A percentile compares a stretch with the other conserved stretches of the same genome.
Conservation (phyloP, 2,797 vertebrate genomes). For the Ctenopoma multispine region DNA sequence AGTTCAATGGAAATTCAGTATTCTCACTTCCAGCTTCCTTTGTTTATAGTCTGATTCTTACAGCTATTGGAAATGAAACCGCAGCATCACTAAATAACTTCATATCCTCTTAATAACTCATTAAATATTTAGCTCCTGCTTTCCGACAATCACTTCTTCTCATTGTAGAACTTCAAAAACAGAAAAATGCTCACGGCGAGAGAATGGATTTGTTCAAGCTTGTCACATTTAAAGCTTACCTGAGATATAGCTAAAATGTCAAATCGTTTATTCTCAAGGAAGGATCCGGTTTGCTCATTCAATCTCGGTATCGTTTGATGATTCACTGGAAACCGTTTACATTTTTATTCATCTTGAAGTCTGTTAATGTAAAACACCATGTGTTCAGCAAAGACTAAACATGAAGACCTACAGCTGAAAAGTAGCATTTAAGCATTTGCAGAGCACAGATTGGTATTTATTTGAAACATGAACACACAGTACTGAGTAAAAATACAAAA, state of each 20-base stretch:
- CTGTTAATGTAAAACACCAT: slow-evolving; percentile 37
- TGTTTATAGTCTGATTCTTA: slow-evolving; percentile 31
- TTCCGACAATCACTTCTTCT: slow-evolving; percentile 41
- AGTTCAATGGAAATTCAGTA: slow-evolving; percentile 2
- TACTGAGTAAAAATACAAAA: slow-evolving; percentile 80
- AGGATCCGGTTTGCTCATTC: neutral
- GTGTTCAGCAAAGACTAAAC: slow-evolving; percentile 16
- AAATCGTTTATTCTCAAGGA: slow-evolving; percentile 8
- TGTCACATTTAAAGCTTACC: slow-evolving; percentile 24
- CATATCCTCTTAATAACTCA: slow-evolving; percentile 51
- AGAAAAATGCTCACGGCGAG: slow-evolving; percentile 8
- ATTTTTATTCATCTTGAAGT: slow-evolving; percentile 44
- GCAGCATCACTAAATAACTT: slow-evolving; percentile 38
- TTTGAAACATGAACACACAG: slow-evolving; percentile 82
- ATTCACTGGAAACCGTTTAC: slow-evolving; percentile 25
- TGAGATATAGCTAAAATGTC: slow-evolving; percentile 20
- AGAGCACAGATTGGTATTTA: slow-evolving; percentile 81
- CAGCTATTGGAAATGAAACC: slow-evolving; percentile 42
- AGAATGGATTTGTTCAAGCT: slow-evolving; percentile 22
- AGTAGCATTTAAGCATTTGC: slow-evolving; percentile 54
- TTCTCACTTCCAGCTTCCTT: slow-evolving; percentile 15
- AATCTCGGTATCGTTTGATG: slow-evolving; percentile 2
- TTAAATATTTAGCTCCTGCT: slow-evolving; percentile 68
- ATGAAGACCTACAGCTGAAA: slow-evolving; percentile 29
- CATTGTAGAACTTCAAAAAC: slow-evolving; percentile 32